phyloP scores from a whole-genome alignment of 1,140 invertebrate species.

The Wiebesia pumilae region DNA sequence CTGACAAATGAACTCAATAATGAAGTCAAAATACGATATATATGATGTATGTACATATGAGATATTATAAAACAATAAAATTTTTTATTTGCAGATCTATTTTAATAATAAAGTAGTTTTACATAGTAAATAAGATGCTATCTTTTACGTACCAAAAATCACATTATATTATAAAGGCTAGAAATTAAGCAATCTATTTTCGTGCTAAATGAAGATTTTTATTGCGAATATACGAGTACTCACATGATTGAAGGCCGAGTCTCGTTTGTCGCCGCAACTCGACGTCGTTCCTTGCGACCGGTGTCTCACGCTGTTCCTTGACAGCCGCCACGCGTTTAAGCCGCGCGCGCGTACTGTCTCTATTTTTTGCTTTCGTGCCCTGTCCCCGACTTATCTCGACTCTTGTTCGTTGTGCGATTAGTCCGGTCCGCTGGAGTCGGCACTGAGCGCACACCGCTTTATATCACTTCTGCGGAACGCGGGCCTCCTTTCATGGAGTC shows the following conservation, averaged over 20 bases:
- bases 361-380: not conserved
- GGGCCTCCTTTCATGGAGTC: conserved; percentile 57
- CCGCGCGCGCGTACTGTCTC: too few species aligned
- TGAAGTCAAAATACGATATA: too few species aligned
- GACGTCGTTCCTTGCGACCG: not conserved
- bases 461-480: conserved; percentile 70
- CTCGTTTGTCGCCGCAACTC: not conserved
- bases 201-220: too few species aligned
- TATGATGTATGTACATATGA: too few species aligned
- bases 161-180: too few species aligned
- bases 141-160: too few species aligned
- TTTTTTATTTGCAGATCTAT: too few species aligned
- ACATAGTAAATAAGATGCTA: too few species aligned
- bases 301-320: not conserved
- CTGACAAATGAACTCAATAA: too few species aligned
- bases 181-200: too few species aligned
- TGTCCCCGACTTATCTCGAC: not conserved
- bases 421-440: conserved; percentile 44
- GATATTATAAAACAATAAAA: too few species aligned
- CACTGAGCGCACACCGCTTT: conserved; percentile 62
- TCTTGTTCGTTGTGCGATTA: not conserved
- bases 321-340: not conserved
- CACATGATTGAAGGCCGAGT: not conserved
- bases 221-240: not conserved
- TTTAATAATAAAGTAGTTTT: too few species aligned